Evolutionary conservation across 2,797 vertebrate genomes (phyloP).

Genomic region (Fringilla coelebs): DNA sequence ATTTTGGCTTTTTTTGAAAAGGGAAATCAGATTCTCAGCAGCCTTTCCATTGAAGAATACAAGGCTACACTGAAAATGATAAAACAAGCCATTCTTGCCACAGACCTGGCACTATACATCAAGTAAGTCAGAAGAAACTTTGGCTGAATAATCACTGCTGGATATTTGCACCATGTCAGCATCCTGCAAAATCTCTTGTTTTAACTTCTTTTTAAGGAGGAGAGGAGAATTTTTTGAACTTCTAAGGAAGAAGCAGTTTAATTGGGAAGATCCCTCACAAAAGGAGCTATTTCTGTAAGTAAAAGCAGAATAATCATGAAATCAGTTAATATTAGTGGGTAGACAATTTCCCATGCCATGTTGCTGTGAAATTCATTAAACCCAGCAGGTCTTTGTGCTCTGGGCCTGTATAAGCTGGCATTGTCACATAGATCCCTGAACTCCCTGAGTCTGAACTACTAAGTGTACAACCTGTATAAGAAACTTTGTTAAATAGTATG

Average conservation of each 20-base stretch:
- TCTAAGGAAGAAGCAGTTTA: conserved; percentile 89
- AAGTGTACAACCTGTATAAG: neutral
- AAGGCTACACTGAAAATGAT: conserved; percentile 93
- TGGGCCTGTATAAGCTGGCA: neutral
- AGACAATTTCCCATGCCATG: neutral
- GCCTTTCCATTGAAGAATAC: conserved; percentile 93
- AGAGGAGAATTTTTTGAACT: conserved; percentile 95
- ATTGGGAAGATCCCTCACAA: conserved; percentile 88
- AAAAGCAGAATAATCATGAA: neutral
- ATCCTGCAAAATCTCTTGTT: neutral
- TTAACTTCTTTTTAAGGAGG: conserved; percentile 78
- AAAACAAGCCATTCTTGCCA: conserved; percentile 94
- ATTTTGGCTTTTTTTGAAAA: conserved; percentile 52
- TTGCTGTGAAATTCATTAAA: neutral
- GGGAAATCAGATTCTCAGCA: conserved; percentile 96
- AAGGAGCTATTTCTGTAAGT: conserved; percentile 91
- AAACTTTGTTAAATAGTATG: neutral
- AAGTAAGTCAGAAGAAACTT: conserved; percentile 83
- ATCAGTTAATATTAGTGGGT: neutral
- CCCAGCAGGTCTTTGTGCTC: neutral
- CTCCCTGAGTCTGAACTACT: neutral
- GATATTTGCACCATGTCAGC: neutral
- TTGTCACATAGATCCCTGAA: neutral
- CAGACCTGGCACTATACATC: conserved; percentile 95
- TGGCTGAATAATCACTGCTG: neutral